Conservation (phyloP, 2,888 invertebrate genomes). For the Timema cristinae region DNA sequence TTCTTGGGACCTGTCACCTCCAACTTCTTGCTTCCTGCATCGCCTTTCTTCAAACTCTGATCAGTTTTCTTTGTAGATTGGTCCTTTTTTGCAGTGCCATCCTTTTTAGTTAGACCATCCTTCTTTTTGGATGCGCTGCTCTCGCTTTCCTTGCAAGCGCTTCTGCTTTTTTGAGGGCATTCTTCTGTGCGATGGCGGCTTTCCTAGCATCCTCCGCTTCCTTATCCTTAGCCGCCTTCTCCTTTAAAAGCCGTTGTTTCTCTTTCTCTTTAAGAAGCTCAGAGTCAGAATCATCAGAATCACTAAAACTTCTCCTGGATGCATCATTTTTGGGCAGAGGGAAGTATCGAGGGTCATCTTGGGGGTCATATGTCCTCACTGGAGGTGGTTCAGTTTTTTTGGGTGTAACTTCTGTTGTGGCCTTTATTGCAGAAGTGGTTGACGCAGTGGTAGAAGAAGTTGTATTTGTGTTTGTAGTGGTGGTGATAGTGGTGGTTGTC, state of each 20-base stretch:
- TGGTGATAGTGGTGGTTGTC: slow-evolving; percentile 39
- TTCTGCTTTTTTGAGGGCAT: slow-evolving; percentile 20
- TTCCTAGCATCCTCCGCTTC: slow-evolving; percentile 19
- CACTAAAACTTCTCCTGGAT: slow-evolving; percentile 61
- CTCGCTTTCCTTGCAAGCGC: slow-evolving; percentile 12
- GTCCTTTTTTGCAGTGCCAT: slow-evolving; percentile 18
- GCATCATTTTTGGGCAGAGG: slow-evolving; percentile 59
- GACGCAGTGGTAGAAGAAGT: slow-evolving; percentile 36
- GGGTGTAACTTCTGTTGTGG: slow-evolving; percentile 50
- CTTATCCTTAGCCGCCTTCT: slow-evolving; percentile 15
- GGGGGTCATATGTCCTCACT: slow-evolving; percentile 43
- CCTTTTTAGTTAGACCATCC: slow-evolving; percentile 30
- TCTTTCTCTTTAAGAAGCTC: slow-evolving; percentile 17
- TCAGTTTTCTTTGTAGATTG: slow-evolving; percentile 20
- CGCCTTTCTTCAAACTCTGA: slow-evolving; percentile 31
- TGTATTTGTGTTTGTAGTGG: slow-evolving; percentile 40
- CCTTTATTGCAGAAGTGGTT: slow-evolving; percentile 44
- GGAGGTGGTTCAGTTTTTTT: slow-evolving; percentile 25
- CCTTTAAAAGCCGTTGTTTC: slow-evolving; percentile 19
- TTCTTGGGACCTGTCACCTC: slow-evolving; percentile 48
- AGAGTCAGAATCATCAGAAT: slow-evolving; percentile 59
- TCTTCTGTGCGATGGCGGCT: slow-evolving; percentile 13
- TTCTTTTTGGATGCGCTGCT: slow-evolving; percentile 22
- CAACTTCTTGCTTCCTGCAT: slow-evolving; percentile 37
- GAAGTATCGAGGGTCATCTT: slow-evolving; percentile 70